Base-by-base conservation (phyloP, 2,113 vertebrate genomes). In the Salvelinus namaycush region DNA sequence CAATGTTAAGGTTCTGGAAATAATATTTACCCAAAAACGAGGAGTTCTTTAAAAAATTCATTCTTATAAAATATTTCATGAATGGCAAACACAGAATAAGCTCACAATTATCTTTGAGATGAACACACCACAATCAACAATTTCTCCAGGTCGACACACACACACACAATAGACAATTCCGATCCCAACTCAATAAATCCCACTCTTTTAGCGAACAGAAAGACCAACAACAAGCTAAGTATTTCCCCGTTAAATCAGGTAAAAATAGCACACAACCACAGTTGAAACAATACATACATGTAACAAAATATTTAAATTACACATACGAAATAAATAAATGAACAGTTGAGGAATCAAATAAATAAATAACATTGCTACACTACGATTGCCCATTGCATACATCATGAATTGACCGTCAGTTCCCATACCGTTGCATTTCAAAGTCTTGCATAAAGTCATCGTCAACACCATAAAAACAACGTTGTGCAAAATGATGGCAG, bases 401-500 rank as follows among this genome's bases (percentile, higher is more conserved):
- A 91, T 91, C 89, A 80, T 78, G 83, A 82, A 88, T 79, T 69
- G 11, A 81, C 18, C 70, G 83, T 78, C 86, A 83, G 76, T 75
- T 88, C 57, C 81, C 69, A 79, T 72, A 81, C 82, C 72, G 70
- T 87, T 90, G 89, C 90, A 88, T 92, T 78, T 92, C 81, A 77
- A 87, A 79, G 86, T 90, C 89, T 94, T 94, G 92, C 93, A 94
- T 93, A 94, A 92, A 90, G 84, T 93, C 85, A 87, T 91, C 51
- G 14, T 54, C 78, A 83, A 89, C 83, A 89, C 80, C 83, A 76
- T 89, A 86, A 86, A 94, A 93, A 85, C 88, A 90, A 87, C 74
- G 85, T 90, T 94, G 94, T 94, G 94, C 93, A 94, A 94, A 93
- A 91, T 90, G 87, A 90, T 86, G 87, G 90, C 87, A 91, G 89